Evolutionary conservation across 2,888 invertebrate genomes (phyloP).

Genomic region (Polietes domitor): DNA sequence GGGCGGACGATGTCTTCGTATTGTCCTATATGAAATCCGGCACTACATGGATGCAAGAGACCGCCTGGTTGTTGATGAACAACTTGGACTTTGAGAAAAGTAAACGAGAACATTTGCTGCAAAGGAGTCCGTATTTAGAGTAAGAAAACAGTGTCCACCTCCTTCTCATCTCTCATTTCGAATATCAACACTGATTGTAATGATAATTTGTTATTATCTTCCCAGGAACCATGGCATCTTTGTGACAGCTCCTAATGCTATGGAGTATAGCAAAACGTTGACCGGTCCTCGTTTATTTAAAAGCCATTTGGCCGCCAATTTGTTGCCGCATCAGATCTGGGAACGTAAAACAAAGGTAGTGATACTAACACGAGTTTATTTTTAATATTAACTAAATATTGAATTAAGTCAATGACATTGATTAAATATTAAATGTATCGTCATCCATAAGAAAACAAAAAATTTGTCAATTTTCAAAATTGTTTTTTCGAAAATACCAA

Average conservation of each 20-base stretch:
- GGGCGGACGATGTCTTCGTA: slow-evolving; percentile 69
- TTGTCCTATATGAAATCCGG: slow-evolving; percentile 70
- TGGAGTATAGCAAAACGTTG: slow-evolving; percentile 15
- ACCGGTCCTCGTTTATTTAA: slow-evolving; percentile 70
- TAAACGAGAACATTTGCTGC: slow-evolving; percentile 16
- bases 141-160: slow-evolving; percentile 43
- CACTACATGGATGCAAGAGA: slow-evolving; percentile 72
- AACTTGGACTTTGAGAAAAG: slow-evolving; percentile 68
- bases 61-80: slow-evolving; percentile 71
- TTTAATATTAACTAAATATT: too few species aligned
- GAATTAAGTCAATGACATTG: too few species aligned
- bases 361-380: too few species aligned
- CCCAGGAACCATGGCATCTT: not conserved
- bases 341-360: too few species aligned
- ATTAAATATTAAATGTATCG: too few species aligned
- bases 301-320: slow-evolving; percentile 70
- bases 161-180: not conserved
- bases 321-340: slow-evolving; percentile 69
- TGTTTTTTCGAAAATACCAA: too few species aligned
- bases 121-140: slow-evolving; percentile 66
- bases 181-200: not conserved
- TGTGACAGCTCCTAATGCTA: not conserved
- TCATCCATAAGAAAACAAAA: too few species aligned
- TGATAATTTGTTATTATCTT: not conserved
- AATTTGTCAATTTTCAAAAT: too few species aligned